Evolutionary conservation across 1,140 invertebrate genomes (phyloP), one percentile per base, ranked within the genome.

Genomic region (Aphelinus atriplicis): DNA sequence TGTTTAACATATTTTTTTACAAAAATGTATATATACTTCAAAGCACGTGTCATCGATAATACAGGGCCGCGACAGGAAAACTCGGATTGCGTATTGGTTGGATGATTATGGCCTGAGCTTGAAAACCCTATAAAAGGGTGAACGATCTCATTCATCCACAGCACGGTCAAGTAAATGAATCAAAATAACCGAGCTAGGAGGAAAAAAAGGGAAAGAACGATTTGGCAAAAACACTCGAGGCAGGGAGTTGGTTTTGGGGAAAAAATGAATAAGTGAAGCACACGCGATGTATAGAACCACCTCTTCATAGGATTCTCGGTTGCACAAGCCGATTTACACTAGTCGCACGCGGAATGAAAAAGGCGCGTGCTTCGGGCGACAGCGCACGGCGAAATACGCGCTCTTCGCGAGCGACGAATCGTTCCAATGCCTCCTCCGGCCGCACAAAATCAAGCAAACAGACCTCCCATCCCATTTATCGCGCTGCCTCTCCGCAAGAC

Each of bases 141-240:
- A 68, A 68, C 56, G 66, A 68, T 68, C 66, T 57, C 53, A 68
- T 68, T 68, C 46, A 68, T 68, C 7, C 45, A 67, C 3, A 7
- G 43, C 26, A n/a, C 2, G 56, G 26, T 42, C 42, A n/a, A 3
- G 46, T 56, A 26, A 26, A 9, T 7, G 9, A 65, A 51, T 2
- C 3, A 53, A 53, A 51, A 67, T 46, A 10, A 26, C 58, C 42
- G 2, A 10, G 53, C 42, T 46, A 46, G 3, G 50, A 55, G 45
- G 9, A 45, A 56, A 55, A 45, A 2, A 7, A 68, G 56, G 50
- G 26, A 26, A 26, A 26, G 26, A 26, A 26, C 26, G 26, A 26
- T 26, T 26, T 26, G 26, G 26, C 26, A 53, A 53, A 53, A 9
- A 53, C 56, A n/a, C 26, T 57, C 56, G 56, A 57, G 26, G 10